phyloP scores from a whole-genome alignment of 2,797 vertebrate species.

The Periparus ater region DNA sequence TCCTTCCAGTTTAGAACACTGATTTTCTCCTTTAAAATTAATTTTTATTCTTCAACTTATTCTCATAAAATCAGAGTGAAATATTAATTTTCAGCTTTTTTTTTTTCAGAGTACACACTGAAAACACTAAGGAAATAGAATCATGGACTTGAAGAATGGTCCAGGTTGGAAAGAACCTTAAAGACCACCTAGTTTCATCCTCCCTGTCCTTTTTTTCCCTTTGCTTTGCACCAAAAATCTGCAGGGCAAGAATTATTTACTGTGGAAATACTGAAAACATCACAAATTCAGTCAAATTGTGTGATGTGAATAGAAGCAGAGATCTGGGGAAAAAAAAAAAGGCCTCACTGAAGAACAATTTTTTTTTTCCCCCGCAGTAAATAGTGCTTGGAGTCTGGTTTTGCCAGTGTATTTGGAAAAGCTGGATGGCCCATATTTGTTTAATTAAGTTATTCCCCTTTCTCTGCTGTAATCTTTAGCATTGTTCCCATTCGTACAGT shows the following conservation, averaged over 20 bases:
- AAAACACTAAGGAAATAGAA: background rate
- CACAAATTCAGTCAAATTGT: background rate
- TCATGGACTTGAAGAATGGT: background rate
- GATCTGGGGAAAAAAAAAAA: background rate
- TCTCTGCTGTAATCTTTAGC: background rate
- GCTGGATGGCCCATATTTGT: background rate
- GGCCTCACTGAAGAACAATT: background rate
- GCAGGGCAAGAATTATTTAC: background rate
- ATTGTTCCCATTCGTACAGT: background rate
- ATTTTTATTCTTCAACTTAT: background rate
- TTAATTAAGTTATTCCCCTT: slow-evolving; percentile 17
- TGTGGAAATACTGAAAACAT: background rate
- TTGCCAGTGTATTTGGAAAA: background rate
- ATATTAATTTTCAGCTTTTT: background rate
- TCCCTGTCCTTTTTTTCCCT: too few species aligned
- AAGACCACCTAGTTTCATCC: background rate
- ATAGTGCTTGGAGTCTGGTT: background rate
- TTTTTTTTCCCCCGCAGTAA: background rate
- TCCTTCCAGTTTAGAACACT: background rate
- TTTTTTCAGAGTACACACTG: background rate
- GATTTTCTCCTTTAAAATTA: slow-evolving; percentile 4
- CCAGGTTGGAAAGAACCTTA: background rate
- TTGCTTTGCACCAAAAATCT: background rate
- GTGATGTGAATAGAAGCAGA: background rate
- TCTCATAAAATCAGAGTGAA: background rate